A percentile compares a stretch with the other conserved stretches of the same genome.
Evolutionary conservation across 1,140 invertebrate genomes (phyloP).

Genomic region (Pogonognathellus flavescens): DNA sequence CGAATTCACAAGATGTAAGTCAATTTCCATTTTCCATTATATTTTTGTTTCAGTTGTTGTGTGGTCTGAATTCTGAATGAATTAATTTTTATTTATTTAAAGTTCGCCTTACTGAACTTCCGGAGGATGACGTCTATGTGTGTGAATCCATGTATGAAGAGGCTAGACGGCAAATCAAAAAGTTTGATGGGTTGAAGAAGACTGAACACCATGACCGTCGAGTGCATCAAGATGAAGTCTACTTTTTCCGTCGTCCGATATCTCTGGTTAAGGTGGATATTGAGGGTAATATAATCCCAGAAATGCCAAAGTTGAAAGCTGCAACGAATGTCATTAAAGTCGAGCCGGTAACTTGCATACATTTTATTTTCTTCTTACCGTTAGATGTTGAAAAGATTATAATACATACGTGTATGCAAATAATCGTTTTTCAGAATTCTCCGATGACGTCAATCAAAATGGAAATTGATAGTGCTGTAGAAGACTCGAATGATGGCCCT

Average conservation of each 20-base stretch:
- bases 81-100: conserved; percentile 59
- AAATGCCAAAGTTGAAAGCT: conserved; percentile 63
- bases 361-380: neutral
- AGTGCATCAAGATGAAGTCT: conserved; percentile 94
- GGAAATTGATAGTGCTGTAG: conserved; percentile 73
- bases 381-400: no score
- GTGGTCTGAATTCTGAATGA: neutral
- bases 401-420: neutral
- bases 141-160: conserved; percentile 96
- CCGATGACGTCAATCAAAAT: conserved; percentile 73
- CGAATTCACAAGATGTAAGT: conserved; percentile 88
- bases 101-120: conserved; percentile 94
- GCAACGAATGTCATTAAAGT: conserved; percentile 34
- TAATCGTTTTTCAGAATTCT: conserved; percentile 71
- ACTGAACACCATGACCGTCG: conserved; percentile 81
- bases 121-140: conserved; percentile 92
- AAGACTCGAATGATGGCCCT: conserved; percentile 80
- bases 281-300: conserved; percentile 62
- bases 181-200: conserved; percentile 83
- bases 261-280: conserved; percentile 59
- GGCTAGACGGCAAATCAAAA: conserved; percentile 81
- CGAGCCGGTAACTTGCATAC: conserved; percentile 11
- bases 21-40: conserved; percentile 22
- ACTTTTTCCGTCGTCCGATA: conserved; percentile 84
- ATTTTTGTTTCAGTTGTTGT: no score